Evolutionary conservation across 92 coral and sea anemone species (phyloP), one percentile per base, ranked within the genome.

Genomic region (Phenganax stokvisi): DNA sequence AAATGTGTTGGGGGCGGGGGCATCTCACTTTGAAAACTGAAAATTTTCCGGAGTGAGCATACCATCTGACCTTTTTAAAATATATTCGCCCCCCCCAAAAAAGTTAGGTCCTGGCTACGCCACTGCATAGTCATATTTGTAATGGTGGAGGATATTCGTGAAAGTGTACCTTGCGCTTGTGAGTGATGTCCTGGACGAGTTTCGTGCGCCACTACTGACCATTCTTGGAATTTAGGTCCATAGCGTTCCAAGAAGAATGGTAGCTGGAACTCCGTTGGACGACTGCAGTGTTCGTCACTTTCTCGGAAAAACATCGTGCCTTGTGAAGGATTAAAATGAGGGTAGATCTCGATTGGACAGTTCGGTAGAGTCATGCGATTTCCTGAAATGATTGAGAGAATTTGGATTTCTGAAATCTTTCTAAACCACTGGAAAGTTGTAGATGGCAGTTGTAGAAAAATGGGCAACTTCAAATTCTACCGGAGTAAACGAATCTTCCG

Each of bases 131-230:
- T 29, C 1, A 17, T 56, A 9, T 28, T 67, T 27, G 53, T 37
- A 37, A 37, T 37, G 47, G 47, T 37, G 47, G 5, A 37, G 47
- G 5, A 37, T 37, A 37, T 37, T 37, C 5, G 47, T 37, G 47
- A 37, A 1, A 37, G 47, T 37, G 47, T 81, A 93, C 98, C 97
- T 88, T 93, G 98, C 83, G 89, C 78, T 81, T 93, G 98, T 56
- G 90, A 86, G 71, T 93, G 98, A 55, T 93, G 98, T 6, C 98
- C 98, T 12, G 98, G 98, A 54, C 98, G 88, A 7, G 97, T 75
- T 84, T 93, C 98, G 83, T 93, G 98, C 28, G 92, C 98, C 16
- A 87, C 87, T 59, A 91, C 94, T 12, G 98, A 93, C 98, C 98
- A 93, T 44, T 93, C 97, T 79, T 93, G 98, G 80, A 89, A 93